phyloP scores from a whole-genome alignment of 2,888 invertebrate species.

The Tachina grossa region DNA sequence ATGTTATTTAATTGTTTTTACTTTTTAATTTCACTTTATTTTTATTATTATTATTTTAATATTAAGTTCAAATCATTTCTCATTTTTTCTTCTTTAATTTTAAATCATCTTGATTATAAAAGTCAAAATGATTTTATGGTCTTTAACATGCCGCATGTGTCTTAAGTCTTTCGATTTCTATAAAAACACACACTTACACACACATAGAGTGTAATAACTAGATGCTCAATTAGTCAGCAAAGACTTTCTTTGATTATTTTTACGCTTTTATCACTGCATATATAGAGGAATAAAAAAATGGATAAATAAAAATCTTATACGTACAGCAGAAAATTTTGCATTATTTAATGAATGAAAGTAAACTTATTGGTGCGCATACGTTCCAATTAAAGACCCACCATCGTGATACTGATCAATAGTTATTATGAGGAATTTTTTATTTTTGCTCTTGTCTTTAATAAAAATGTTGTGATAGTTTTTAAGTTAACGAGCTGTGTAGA shows the following conservation, averaged over 20 bases:
- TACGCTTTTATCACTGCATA: constrained; percentile 36
- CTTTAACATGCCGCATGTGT: constrained; percentile 22
- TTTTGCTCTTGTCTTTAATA: constrained; percentile 24
- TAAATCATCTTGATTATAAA: constrained; percentile 30
- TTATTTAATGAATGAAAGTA: constrained; percentile 22
- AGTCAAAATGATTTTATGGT: constrained; percentile 5
- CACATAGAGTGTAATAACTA: neutral
- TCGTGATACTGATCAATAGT: constrained; percentile 61
- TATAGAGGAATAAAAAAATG: too few relatives aligned
- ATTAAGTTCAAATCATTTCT: constrained; percentile 31
- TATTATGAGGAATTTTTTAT: constrained; percentile 43
- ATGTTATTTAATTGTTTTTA: constrained; percentile 60
- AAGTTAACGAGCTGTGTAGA: constrained; percentile 50
- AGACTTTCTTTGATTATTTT: constrained; percentile 25
- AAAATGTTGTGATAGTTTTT: constrained; percentile 33
- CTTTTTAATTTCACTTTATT: constrained; percentile 49
- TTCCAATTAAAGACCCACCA: constrained; percentile 67
- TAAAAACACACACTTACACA: neutral
- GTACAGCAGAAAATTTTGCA: neutral
- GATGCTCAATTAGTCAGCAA: constrained; percentile 57
- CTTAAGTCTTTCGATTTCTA: constrained; percentile 38
- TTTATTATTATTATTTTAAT: constrained; percentile 14
- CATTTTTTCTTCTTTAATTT: neutral
- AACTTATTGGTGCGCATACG: neutral
- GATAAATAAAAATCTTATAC: neutral